Percentiles rank a stretch among this genome's conserved stretches.
These are phyloP conservation scores for Notodonta dromedarius DNA, from an alignment of 2,888 invertebrate genomes.

Conservation along the genomic window DNA sequence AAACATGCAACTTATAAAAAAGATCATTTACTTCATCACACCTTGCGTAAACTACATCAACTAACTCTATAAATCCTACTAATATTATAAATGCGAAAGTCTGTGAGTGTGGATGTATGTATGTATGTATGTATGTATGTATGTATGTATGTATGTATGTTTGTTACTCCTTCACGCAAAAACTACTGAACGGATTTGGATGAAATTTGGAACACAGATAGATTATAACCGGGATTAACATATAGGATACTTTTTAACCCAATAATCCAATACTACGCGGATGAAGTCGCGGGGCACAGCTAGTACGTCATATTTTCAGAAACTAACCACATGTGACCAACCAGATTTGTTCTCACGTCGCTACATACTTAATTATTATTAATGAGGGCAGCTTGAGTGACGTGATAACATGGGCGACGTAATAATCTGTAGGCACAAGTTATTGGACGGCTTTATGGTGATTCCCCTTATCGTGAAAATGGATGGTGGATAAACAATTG, in stretches of 20 bases:
- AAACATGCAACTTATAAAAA: too few relatives aligned
- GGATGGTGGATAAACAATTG: conserved; percentile 19
- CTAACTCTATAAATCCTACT: neutral
- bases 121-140: too few relatives aligned
- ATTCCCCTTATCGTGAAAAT: conserved; percentile 18
- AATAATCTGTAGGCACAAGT: conserved; percentile 20
- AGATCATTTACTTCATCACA: neutral
- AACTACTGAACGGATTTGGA: too few relatives aligned
- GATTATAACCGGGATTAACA: too few relatives aligned
- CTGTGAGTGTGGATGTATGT: too few relatives aligned
- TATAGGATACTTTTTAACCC: too few relatives aligned
- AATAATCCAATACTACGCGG: too few relatives aligned
- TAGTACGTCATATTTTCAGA: neutral
- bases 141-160: too few relatives aligned
- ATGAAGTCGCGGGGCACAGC: too few relatives aligned
- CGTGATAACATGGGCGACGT: conserved; percentile 29
- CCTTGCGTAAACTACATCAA: neutral
- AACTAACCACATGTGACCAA: conserved; percentile 3
- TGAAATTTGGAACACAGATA: too few relatives aligned
- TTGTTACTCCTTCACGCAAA: too few relatives aligned
- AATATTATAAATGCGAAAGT: too few relatives aligned
- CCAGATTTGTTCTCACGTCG: conserved; percentile 10
- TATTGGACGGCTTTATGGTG: conserved; percentile 30
- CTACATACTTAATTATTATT: conserved; percentile 39
- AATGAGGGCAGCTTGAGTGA: conserved; percentile 41